A percentile compares a stretch with the other conserved stretches of the same genome.
phyloP scores from a whole-genome alignment of 2,888 invertebrate species.

The Petrolisthes cinctipes region DNA sequence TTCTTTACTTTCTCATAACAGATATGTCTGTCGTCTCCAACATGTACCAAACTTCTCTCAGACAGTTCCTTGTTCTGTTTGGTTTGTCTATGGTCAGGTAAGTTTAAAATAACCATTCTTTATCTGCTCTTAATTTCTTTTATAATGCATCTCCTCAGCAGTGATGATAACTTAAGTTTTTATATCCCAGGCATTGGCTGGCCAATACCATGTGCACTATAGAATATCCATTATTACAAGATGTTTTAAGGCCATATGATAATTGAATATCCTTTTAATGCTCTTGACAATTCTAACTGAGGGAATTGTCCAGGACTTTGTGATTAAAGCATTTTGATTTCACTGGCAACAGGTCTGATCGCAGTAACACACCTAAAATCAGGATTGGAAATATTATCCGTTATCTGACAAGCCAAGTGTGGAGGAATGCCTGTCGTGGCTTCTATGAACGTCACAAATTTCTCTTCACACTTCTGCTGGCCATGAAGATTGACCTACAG shows the following conservation, averaged over 20 bases:
- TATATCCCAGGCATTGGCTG: no score
- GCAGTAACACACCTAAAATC: constrained; percentile 86
- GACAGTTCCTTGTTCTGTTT: constrained; percentile 93
- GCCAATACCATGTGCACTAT: no score
- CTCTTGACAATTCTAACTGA: no score
- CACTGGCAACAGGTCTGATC: constrained; percentile 75
- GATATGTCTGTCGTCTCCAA: constrained; percentile 97
- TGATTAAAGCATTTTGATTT: no score
- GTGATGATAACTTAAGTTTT: no score
- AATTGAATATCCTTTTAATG: no score
- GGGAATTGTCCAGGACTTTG: no score
- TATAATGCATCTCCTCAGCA: no score
- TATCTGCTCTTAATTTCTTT: no score
- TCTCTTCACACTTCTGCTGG: constrained; percentile 91
- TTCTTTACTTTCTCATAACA: constrained; percentile 94
- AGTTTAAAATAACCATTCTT: constrained; percentile 37
- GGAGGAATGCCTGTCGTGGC: constrained; percentile 91
- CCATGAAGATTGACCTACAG: constrained; percentile 93
- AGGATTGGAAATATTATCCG: constrained; percentile 89
- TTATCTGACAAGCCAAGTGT: constrained; percentile 91
- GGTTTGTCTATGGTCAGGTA: constrained; percentile 90
- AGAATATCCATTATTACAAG: neutral
- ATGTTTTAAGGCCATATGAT: neutral
- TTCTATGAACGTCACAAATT: constrained; percentile 94
- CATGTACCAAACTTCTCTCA: constrained; percentile 97